phyloP scores from a whole-genome alignment of 2,888 invertebrate species.

The Himalopsyche tibetana region DNA sequence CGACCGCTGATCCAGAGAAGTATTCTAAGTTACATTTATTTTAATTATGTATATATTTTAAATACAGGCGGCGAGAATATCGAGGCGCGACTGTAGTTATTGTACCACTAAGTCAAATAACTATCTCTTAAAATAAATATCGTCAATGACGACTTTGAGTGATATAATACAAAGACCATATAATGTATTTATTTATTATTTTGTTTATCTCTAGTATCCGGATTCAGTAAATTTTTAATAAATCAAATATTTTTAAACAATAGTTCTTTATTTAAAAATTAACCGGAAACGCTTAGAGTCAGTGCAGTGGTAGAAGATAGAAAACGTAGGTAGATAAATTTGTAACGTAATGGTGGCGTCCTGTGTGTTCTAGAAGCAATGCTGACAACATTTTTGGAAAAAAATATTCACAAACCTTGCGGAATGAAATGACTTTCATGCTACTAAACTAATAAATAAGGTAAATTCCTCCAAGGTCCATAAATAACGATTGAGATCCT shows the following conservation, averaged over 20 bases:
- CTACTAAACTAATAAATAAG: constrained; percentile 52
- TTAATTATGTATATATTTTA: neutral
- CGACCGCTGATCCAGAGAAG: too few species aligned
- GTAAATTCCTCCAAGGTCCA: constrained; percentile 47
- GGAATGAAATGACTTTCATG: constrained; percentile 52
- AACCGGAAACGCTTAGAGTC: neutral
- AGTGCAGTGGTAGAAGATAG: neutral
- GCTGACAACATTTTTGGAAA: constrained; percentile 75
- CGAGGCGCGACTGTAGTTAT: neutral
- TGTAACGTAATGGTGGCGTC: constrained; percentile 75
- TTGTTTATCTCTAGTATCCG: too few species aligned
- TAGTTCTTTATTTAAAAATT: constrained; percentile 3
- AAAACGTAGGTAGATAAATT: constrained; percentile 54
- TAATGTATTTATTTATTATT: too few species aligned
- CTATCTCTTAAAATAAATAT: neutral
- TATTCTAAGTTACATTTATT: too few species aligned
- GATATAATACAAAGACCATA: too few species aligned
- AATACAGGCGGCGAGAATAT: neutral
- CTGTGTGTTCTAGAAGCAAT: constrained; percentile 71
- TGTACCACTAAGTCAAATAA: neutral
- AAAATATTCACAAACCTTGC: constrained; percentile 66
- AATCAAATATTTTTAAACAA: neutral
- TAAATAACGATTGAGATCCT: constrained; percentile 24
- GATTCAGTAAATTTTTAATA: too few species aligned
- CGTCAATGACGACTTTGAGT: too few species aligned